phyloP scores from a whole-genome alignment of 2,888 invertebrate species.

The Orchesella flavescens region DNA sequence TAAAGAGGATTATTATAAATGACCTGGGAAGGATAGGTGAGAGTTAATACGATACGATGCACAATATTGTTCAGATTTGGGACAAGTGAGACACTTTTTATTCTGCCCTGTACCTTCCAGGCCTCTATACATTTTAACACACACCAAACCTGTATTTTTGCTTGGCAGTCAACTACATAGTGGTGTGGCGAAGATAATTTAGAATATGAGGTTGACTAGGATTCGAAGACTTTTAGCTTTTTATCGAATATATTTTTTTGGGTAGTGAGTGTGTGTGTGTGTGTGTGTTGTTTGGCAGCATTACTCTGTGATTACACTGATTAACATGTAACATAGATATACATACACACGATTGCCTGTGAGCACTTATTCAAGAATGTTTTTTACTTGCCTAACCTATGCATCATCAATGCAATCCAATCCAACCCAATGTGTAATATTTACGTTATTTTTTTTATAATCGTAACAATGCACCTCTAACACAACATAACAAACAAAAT shows the following conservation, averaged over 20 bases:
- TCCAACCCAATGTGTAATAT: background rate
- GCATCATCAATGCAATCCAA: too few relatives aligned
- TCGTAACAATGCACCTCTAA: background rate
- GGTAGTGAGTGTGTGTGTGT: constrained; percentile 28
- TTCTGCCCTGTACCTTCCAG: constrained; percentile 55
- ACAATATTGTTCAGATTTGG: constrained; percentile 46
- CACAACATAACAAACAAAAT: background rate
- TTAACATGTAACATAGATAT: constrained; percentile 39
- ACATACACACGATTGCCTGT: background rate
- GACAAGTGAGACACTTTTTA: constrained; percentile 61
- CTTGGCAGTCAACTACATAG: background rate
- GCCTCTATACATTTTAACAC: constrained; percentile 14
- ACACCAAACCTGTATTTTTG: constrained; percentile 36
- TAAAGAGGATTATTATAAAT: background rate
- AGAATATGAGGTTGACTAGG: constrained; percentile 59
- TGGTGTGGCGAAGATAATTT: constrained; percentile 36
- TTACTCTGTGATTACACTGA: constrained; percentile 53
- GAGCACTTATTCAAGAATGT: constrained; percentile 5
- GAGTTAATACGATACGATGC: constrained; percentile 28
- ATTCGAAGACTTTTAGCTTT: constrained; percentile 28
- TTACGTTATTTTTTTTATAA: constrained; percentile 26
- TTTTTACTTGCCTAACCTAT: background rate
- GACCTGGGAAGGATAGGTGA: constrained; percentile 46
- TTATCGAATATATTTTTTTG: constrained; percentile 11
- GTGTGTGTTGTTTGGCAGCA: constrained; percentile 53